Evolutionary conservation across 2,888 invertebrate genomes (phyloP), one percentile per base, ranked within the genome.

Genomic region (Limenitis camilla): DNA sequence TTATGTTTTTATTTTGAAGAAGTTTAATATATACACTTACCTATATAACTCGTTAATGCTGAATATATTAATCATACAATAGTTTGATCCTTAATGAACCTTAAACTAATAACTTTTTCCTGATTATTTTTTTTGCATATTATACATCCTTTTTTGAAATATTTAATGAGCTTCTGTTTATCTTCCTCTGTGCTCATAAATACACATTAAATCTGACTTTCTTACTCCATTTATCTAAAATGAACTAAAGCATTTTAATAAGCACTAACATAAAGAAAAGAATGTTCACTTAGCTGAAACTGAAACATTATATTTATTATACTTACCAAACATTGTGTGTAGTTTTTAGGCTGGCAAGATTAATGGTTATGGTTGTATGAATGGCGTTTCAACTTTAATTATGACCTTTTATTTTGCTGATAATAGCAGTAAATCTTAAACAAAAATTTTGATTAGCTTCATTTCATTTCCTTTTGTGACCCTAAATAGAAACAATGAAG

Each of bases 281-380:
- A 52, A 46, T 49, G 55, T 49, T 52, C 55, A 49, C 52, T 48
- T 55, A 49, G 32, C 52, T 43, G 40, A 47, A 50, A 56, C 46
- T 42, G 45, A 39, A 52, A 42, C 49, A 44, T 39, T 52, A 53
- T 57, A 52, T 59, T 59, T 58, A 60, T 60, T 59, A 61, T 62
- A 62, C 62, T 56, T 58, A 59, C 51, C 52, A 53, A 60, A 61
- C 52, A 58, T 55, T 56, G 54, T 59, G 47, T 57, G 56, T 58
- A 56, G 62, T 64, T 67, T 62, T 65, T 55, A 58, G 58, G 60
- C 57, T 49, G 55, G 44, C 45, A 59, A 65, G 63, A 68, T 69
- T 69, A 61, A 67, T 65, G 64, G 59, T 69, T 62, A 67, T 68
- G 57, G 63, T 56, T 52, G 55, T 61, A 53, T 58, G 59, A 63